Evolutionary conservation across 2,113 vertebrate species (phyloP), one percentile per base, ranked within the genome.

Genomic region (Platichthys flesus): DNA sequence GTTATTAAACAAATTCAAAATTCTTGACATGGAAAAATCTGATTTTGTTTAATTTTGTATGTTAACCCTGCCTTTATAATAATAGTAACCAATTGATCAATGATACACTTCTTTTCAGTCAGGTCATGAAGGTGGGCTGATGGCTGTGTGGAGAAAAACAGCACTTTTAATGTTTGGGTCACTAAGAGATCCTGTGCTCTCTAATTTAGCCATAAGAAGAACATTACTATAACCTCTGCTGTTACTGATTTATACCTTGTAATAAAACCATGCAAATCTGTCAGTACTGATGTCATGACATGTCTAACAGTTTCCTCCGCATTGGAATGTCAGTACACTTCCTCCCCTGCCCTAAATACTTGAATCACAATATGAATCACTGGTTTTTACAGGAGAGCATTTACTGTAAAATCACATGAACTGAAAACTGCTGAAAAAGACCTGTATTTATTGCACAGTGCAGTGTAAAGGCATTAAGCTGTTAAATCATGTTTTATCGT

Each of bases 281-380:
- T 88, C 78, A 86, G 85, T 86, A 74, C 89, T 86, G 86, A 90
- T 92, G 92, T 91, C 90, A 93, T 84, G 85, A 91, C 93, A 90
- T 87, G 93, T 92, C 85, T 77, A 77, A 88, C 90, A 75, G 86
- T 90, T 91, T 90, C 87, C 86, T 90, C 71, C 51, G 14, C 75
- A 56, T 0, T 78, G 86, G 88, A 89, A 91, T 90, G 82, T 88
- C 23, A 14, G 81, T 2, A 42, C 47, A 57, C 69, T 89, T 89
- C 88, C 89, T 80, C 68, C 69, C 64, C 82, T 70, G 71, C 71
- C 74, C 82, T 45, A 67, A 89, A 85, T 79, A 37, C 81, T 78
- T 75, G 71, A 82, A 74, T 89, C 78, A 74, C 55, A 58, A 74
- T 70, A 79, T 85, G 79, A 86, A 83, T 90, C 83, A 83, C 47